Base-by-base conservation (phyloP, 1,140 invertebrate genomes). In the Acyrthosiphon pisum region DNA sequence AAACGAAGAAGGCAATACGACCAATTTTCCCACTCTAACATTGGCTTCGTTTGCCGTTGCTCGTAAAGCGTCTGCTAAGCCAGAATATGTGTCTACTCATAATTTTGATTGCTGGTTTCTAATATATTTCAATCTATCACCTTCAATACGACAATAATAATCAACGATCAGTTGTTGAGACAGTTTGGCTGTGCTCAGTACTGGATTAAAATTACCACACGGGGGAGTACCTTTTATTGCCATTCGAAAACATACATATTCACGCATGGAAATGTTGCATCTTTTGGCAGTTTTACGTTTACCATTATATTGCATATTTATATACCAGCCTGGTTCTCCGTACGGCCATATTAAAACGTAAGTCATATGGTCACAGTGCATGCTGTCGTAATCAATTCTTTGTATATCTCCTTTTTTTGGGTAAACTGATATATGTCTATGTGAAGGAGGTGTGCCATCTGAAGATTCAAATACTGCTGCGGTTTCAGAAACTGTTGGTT, bases 1-100 rank as follows among this genome's bases (percentile, higher is more conserved):
- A 94, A 95, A 95, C 90, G 94, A 94, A 56, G 96, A 95, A 90
- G 95, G 95, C 81, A 96, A 94, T 94, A 95, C 95, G 56, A 95
- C 94, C 87, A 93, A n/a, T 50, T 87, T 56, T 46, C 94, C 94
- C 8, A 94, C 37, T 22, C 91, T 46, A 56, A 84, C 83, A 84
- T 84, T 84, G 20, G 41, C 7, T 23, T 84, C 35, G 41, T 44
- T 35, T 84, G 83, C 37, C 60, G 8, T 68, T 68, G n/a, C 60
- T 68, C n/a, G 60, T 93, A 76, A 50, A 46, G 35, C 35, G 76
- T 93, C 91, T 48, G 56, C 35, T 86, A 86, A 83, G 35, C 81
- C 44, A 46, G 37, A 83, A 83, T 95, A 95, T 35, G 94, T 93
- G 93, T 95, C 95, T 35, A 94, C 94, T 76, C 95, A 26, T 56